These are phyloP conservation scores for Periophthalmus magnuspinnatus DNA, from an alignment of 2,797 vertebrate species.

Conservation along the genomic window DNA sequence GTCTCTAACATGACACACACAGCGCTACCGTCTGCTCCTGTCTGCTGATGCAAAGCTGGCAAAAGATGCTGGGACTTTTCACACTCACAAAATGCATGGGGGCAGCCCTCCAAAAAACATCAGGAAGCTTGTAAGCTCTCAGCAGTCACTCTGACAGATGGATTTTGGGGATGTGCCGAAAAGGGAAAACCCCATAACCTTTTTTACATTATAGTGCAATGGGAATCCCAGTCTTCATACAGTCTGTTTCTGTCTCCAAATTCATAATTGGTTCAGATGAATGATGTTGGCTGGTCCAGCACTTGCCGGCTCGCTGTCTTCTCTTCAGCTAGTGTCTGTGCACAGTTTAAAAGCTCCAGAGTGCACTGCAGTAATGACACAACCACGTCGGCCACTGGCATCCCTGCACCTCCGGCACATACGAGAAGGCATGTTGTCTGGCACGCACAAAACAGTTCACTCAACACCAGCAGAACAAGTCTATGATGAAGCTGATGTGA, in stretches of 20 bases:
- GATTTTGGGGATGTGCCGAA: constrained; percentile 50
- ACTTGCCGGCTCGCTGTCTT: constrained; percentile 47
- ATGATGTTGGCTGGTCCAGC: constrained; percentile 52
- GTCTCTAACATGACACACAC: constrained; percentile 70
- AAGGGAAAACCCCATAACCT: constrained; percentile 42
- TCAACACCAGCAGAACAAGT: constrained; percentile 38
- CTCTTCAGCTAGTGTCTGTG: constrained; percentile 61
- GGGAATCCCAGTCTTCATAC: constrained; percentile 40
- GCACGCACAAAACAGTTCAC: constrained; percentile 19
- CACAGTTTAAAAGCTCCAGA: constrained; percentile 60
- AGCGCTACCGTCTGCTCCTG: constrained; percentile 69
- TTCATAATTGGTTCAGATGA: constrained; percentile 43
- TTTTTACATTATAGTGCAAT: constrained; percentile 37
- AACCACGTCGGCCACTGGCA: constrained; percentile 60
- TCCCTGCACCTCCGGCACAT: constrained; percentile 57
- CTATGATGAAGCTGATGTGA: constrained; percentile 27
- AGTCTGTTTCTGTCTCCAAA: constrained; percentile 31
- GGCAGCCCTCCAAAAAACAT: constrained; percentile 58
- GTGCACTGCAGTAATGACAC: constrained; percentile 65
- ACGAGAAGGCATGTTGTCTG: constrained; percentile 39
- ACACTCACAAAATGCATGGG: constrained; percentile 62
- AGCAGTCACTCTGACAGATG: constrained; percentile 51
- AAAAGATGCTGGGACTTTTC: constrained; percentile 53
- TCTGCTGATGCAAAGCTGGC: constrained; percentile 65
- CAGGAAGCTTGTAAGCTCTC: constrained; percentile 55